Conservation (phyloP, 2,888 invertebrate genomes). For the Onthophagus sagittarius region DNA sequence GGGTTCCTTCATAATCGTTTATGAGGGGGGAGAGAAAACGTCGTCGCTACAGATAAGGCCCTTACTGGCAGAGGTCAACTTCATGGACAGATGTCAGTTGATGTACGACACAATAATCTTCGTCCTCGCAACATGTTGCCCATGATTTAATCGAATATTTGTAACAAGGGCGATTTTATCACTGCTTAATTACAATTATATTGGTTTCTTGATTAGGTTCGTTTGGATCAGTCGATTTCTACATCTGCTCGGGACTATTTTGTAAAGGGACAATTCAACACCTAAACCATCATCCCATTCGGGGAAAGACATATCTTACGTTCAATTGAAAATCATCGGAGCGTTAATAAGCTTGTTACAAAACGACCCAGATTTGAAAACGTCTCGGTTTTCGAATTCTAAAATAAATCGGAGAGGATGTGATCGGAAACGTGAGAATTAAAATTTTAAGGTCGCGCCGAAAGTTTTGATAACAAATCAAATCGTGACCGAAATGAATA, state of each 20-base stretch:
- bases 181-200: too few species aligned
- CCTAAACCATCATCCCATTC: background rate
- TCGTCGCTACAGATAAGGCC: constrained; percentile 22
- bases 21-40: constrained; percentile 24
- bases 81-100: constrained; percentile 52
- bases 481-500: background rate
- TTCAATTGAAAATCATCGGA: background rate
- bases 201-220: too few species aligned
- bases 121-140: constrained; percentile 22
- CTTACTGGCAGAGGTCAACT: constrained; percentile 35
- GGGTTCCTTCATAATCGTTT: background rate
- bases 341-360: constrained; percentile 10
- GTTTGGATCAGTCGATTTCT: background rate
- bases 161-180: background rate
- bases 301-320: background rate
- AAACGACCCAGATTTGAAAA: constrained; percentile 4
- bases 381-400: background rate
- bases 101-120: constrained; percentile 50
- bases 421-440: background rate
- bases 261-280: background rate
- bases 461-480: background rate
- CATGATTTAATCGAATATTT: constrained; percentile 22
- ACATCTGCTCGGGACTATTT: background rate
- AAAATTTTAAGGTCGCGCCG: background rate
- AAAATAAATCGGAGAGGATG: background rate